Conservation (phyloP, 2,113 vertebrate species). For the Otolemur garnettii region DNA sequence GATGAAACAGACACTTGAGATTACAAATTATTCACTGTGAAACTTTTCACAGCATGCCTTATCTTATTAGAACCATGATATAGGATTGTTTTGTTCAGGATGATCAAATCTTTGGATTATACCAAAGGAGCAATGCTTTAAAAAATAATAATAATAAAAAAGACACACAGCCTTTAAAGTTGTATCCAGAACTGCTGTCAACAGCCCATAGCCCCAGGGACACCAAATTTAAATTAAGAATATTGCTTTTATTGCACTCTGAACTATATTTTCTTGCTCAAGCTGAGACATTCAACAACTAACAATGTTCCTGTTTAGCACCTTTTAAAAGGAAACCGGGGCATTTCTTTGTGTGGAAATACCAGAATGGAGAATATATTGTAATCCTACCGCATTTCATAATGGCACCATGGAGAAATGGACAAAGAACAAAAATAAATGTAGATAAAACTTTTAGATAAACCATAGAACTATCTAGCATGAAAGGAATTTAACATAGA, state of each 20-base stretch:
- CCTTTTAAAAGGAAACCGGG: slow-evolving; percentile 52
- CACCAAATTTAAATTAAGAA: slow-evolving; percentile 72
- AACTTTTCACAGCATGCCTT: slow-evolving; percentile 37
- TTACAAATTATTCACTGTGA: slow-evolving; percentile 52
- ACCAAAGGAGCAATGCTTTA: slow-evolving; percentile 23
- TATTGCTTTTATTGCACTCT: slow-evolving; percentile 70
- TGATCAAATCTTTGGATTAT: slow-evolving; percentile 47
- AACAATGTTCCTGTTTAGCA: slow-evolving; percentile 62
- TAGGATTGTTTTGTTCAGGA: slow-evolving; percentile 28
- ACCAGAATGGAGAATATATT: slow-evolving; percentile 49
- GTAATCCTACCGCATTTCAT: slow-evolving; percentile 66
- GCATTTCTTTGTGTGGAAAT: slow-evolving; percentile 58
- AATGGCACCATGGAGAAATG: slow-evolving; percentile 65
- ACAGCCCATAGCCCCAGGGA: slow-evolving; percentile 25
- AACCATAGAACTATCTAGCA: not conserved
- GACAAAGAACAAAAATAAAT: slow-evolving; percentile 64
- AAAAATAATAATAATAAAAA: not conserved
- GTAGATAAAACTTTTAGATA: slow-evolving; percentile 69
- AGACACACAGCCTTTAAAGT: slow-evolving; percentile 6
- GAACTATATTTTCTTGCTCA: slow-evolving; percentile 68
- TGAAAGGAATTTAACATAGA: slow-evolving; percentile 70
- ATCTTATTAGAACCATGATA: slow-evolving; percentile 32
- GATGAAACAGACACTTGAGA: not conserved
- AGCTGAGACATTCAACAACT: slow-evolving; percentile 69
- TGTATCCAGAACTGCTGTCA: slow-evolving; percentile 65